Conservation (phyloP, 2,888 invertebrate genomes). For the Thera britannica region DNA sequence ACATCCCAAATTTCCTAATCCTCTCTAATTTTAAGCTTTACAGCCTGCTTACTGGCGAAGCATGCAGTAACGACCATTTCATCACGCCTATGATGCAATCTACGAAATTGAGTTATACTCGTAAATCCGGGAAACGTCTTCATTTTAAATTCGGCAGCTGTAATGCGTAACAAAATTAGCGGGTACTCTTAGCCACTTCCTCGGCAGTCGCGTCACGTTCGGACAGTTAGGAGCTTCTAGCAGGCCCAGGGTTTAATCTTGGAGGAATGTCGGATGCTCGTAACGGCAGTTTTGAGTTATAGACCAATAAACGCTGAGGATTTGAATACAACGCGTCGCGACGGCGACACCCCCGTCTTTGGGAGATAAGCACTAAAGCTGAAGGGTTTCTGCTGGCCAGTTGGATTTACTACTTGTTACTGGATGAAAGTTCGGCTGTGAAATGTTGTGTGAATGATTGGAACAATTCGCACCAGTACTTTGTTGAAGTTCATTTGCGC, state of each 20-base stretch:
- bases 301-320: slow-evolving; percentile 72
- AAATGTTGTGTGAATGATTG: slow-evolving; percentile 27
- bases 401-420: slow-evolving; percentile 31
- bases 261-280: slow-evolving; percentile 69
- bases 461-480: slow-evolving; percentile 4
- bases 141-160: slow-evolving; percentile 57
- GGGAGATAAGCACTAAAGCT: slow-evolving; percentile 47
- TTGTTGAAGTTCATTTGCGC: slow-evolving; percentile 12
- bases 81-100: slow-evolving; percentile 46
- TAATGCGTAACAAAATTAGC: slow-evolving; percentile 60
- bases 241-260: slow-evolving; percentile 71
- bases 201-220: slow-evolving; percentile 66
- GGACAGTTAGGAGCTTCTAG: slow-evolving; percentile 56
- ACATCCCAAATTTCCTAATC: slow-evolving; percentile 21
- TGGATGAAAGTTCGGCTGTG: slow-evolving; percentile 25
- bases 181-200: slow-evolving; percentile 58
- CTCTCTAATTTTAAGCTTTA: slow-evolving; percentile 22
- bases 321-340: slow-evolving; percentile 69
- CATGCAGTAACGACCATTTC: slow-evolving; percentile 37
- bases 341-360: slow-evolving; percentile 59
- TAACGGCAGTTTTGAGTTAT: slow-evolving; percentile 73
- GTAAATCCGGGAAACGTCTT: slow-evolving; percentile 56
- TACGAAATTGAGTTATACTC: slow-evolving; percentile 58
- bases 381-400: slow-evolving; percentile 25
- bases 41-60: slow-evolving; percentile 28